Conservation (phyloP, 37 sponge, comb jelly and placozoan species). For the Halichondria panicea region DNA sequence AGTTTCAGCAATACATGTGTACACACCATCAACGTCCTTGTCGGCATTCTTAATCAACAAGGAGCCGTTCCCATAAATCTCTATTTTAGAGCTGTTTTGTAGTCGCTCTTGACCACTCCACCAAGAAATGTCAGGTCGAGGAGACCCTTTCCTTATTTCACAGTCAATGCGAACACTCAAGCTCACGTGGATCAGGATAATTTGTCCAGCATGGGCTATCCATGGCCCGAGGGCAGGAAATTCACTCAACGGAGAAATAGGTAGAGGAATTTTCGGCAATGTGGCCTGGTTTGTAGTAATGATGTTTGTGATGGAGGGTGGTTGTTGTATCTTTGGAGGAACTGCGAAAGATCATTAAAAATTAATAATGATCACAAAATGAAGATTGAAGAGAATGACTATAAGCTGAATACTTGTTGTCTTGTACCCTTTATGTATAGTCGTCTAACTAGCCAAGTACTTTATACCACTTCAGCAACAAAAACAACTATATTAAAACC, state of each 20-base stretch:
- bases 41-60: neutral
- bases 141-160: neutral
- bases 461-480: too few relatives aligned
- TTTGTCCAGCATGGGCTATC: neutral
- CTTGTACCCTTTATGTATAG: too few relatives aligned
- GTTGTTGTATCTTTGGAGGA: neutral
- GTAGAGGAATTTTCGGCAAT: neutral
- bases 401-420: too few relatives aligned
- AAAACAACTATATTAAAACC: too few relatives aligned
- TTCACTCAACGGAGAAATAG: too few relatives aligned
- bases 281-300: neutral
- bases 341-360: neutral
- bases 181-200: neutral
- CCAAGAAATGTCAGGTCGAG: conserved; percentile 8
- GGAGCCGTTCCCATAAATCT: conserved; percentile 1
- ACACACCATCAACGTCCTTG: conserved; percentile 9
- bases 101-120: neutral
- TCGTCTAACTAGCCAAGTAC: too few relatives aligned
- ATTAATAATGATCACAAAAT: too few relatives aligned
- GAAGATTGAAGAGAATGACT: too few relatives aligned
- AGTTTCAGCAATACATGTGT: conserved; percentile 15
- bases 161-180: neutral
- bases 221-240: neutral
- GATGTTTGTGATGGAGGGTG: neutral
- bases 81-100: neutral